Conservation (phyloP, 2,113 vertebrate species). For the Sarotherodon lohbergeri region DNA sequence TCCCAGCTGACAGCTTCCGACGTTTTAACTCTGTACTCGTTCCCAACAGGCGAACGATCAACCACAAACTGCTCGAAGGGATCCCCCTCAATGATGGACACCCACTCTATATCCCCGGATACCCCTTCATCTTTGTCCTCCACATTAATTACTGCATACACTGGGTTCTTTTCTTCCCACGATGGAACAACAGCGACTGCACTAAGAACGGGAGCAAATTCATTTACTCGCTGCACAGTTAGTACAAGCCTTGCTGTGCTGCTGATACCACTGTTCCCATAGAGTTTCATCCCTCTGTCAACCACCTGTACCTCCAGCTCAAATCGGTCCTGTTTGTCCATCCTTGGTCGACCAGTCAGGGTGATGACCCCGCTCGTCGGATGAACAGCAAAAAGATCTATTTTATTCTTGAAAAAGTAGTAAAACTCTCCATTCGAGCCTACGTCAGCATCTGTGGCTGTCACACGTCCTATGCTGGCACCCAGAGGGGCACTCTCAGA, state of each 20-base stretch:
- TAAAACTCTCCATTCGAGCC: conserved; percentile 97
- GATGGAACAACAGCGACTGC: conserved; percentile 79
- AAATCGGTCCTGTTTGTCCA: conserved; percentile 79
- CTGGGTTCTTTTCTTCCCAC: conserved; percentile 76
- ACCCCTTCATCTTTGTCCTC: conserved; percentile 90
- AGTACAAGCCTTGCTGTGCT: conserved; percentile 89
- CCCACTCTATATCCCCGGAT: conserved; percentile 90
- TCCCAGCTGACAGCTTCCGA: conserved; percentile 82
- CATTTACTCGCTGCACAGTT: conserved; percentile 84
- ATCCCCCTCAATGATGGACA: conserved; percentile 89
- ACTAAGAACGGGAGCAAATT: conserved; percentile 82
- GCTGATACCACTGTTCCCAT: conserved; percentile 88
- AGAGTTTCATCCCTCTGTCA: conserved; percentile 93
- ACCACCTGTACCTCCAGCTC: conserved; percentile 92
- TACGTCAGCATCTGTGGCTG: conserved; percentile 91
- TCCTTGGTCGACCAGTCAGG: conserved; percentile 81
- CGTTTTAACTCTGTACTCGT: conserved; percentile 85
- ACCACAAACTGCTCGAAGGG: conserved; percentile 85
- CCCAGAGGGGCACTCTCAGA: conserved; percentile 88
- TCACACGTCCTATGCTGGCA: conserved; percentile 88
- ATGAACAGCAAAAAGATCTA: conserved; percentile 90
- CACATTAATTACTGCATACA: conserved; percentile 81
- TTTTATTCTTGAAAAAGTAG: conserved; percentile 90
- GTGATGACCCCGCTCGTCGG: conserved; percentile 91
- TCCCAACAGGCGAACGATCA: conserved; percentile 79